These are phyloP conservation scores for Cephalophus harveyi DNA, from an alignment of 2,113 vertebrate genomes.

Conservation along the genomic window DNA sequence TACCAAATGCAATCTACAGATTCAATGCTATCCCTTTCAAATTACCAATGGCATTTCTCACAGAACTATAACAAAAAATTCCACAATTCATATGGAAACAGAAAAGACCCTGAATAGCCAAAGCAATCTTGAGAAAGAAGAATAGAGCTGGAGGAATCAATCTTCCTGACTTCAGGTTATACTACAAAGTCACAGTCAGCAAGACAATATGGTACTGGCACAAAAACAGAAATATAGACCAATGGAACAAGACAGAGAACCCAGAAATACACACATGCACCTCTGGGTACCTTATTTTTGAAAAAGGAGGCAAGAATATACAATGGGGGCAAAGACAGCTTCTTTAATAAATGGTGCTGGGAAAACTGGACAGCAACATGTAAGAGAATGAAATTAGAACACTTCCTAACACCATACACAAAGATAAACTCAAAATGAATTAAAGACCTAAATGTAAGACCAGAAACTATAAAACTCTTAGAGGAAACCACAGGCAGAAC, in stretches of 20 bases:
- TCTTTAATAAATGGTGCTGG: background rate
- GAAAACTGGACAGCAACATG: background rate
- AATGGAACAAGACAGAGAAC: background rate
- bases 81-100: background rate
- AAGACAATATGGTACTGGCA: background rate
- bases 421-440: background rate
- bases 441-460: background rate
- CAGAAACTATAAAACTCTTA: background rate
- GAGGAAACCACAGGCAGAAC: background rate
- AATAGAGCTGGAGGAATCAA: background rate
- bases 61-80: background rate
- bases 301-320: background rate
- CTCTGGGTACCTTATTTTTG: background rate
- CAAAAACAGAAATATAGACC: background rate
- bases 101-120: background rate
- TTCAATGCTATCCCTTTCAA: background rate
- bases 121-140: background rate
- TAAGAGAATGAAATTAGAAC: background rate
- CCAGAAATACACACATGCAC: background rate
- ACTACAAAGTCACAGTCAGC: background rate
- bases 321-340: background rate
- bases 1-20: background rate
- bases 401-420: background rate
- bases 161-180: background rate
- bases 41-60: background rate